Conservation (phyloP, 2,113 vertebrate species). For the Odocoileus hemionus region DNA sequence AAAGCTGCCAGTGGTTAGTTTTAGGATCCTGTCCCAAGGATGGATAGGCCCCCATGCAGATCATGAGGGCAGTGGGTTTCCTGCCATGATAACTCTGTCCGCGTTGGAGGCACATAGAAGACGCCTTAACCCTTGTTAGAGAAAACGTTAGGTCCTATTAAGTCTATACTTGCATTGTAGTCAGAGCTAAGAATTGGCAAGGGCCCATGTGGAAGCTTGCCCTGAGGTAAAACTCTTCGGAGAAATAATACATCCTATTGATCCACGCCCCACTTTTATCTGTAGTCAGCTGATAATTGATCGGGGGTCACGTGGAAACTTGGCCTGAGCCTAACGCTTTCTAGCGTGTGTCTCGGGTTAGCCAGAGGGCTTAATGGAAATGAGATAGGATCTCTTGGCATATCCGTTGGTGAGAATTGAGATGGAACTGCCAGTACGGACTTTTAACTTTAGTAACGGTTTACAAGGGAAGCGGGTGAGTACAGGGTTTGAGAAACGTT, state of each 20-base stretch:
- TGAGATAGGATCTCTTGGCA: not conserved
- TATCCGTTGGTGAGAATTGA: not conserved
- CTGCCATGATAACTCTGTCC: not conserved
- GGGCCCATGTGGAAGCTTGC: not conserved
- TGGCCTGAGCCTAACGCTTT: not conserved
- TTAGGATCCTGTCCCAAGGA: not conserved
- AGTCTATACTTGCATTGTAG: not conserved
- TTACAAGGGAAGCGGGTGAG: not conserved
- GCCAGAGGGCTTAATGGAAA: not conserved
- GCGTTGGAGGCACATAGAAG: not conserved
- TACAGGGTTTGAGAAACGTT: not conserved
- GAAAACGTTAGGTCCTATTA: not conserved
- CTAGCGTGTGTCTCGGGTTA: not conserved
- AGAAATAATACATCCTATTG: not conserved
- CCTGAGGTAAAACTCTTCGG: not conserved
- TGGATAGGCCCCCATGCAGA: not conserved
- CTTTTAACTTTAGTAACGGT: not conserved
- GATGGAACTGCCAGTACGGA: not conserved
- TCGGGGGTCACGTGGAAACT: not conserved
- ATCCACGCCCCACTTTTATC: not conserved
- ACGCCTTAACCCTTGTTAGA: not conserved
- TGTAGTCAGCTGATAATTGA: not conserved
- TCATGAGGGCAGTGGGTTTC: not conserved
- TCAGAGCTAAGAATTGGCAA: not conserved
- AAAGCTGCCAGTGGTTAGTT: not conserved